These are phyloP conservation scores for Lepus townsendii DNA, from an alignment of 2,797 vertebrate genomes.

Conservation along the genomic window DNA sequence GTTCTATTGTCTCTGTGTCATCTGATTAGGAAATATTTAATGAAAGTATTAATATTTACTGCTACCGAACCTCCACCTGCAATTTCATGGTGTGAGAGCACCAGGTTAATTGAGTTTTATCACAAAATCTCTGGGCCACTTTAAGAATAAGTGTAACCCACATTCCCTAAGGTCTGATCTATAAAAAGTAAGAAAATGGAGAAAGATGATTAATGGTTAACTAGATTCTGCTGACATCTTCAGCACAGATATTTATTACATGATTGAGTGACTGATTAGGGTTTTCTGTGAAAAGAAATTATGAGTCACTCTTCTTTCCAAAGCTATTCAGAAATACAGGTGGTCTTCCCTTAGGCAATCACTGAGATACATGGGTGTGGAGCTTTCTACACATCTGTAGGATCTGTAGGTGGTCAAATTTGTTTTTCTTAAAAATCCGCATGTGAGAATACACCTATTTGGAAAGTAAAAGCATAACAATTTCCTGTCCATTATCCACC, in stretches of 20 bases:
- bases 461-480: background rate
- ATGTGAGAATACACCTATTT: background rate
- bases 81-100: slow-evolving; percentile 68
- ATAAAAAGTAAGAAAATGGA: slow-evolving; percentile 67
- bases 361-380: background rate
- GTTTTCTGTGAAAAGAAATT: slow-evolving; percentile 36
- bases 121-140: slow-evolving; percentile 71
- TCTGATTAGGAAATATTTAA: slow-evolving; percentile 79
- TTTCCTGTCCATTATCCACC: background rate
- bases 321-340: background rate
- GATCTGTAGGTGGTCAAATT: background rate
- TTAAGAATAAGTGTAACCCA: slow-evolving; percentile 69
- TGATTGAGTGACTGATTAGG: background rate
- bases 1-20: slow-evolving; percentile 55
- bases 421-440: background rate
- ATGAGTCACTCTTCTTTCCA: background rate
- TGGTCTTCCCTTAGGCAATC: background rate
- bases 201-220: slow-evolving; percentile 43
- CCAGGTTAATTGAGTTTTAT: slow-evolving; percentile 83
- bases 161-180: slow-evolving; percentile 69
- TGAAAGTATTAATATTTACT: slow-evolving; percentile 83
- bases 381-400: background rate
- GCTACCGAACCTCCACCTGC: slow-evolving; percentile 61
- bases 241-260: slow-evolving; percentile 62
- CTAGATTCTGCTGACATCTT: slow-evolving; percentile 46